phyloP scores from a whole-genome alignment of 2,113 vertebrate species.

The Plecturocebus donacophilus region DNA sequence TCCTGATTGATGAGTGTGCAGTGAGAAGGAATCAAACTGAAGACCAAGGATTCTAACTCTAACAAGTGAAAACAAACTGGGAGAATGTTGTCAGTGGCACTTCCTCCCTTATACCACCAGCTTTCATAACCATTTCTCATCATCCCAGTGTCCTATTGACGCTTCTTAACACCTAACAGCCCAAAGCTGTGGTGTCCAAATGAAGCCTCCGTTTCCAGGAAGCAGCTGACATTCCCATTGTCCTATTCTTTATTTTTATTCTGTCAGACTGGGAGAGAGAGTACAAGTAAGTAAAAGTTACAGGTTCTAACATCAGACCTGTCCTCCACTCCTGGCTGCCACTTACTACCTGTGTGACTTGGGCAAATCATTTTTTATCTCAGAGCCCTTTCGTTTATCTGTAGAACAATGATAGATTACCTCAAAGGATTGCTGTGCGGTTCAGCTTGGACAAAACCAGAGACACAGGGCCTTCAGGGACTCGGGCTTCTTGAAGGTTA shows the following conservation, averaged over 20 bases:
- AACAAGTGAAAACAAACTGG: neutral
- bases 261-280: neutral
- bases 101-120: neutral
- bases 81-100: rapidly evolving
- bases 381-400: neutral
- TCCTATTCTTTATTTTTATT: neutral
- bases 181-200: neutral
- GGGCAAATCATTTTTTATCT: neutral
- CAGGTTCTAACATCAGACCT: neutral
- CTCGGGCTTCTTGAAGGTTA: neutral
- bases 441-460: neutral
- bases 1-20: neutral
- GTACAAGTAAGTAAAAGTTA: neutral
- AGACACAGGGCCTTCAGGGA: neutral
- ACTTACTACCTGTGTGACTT: neutral
- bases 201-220: neutral
- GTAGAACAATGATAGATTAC: neutral
- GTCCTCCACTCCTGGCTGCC: neutral
- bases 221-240: neutral
- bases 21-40: neutral
- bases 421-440: neutral
- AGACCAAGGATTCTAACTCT: neutral
- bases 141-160: neutral
- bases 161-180: neutral
- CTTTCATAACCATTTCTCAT: neutral